Base-by-base conservation (phyloP, 2,888 invertebrate genomes). In the Patella ulyssiponensis region DNA sequence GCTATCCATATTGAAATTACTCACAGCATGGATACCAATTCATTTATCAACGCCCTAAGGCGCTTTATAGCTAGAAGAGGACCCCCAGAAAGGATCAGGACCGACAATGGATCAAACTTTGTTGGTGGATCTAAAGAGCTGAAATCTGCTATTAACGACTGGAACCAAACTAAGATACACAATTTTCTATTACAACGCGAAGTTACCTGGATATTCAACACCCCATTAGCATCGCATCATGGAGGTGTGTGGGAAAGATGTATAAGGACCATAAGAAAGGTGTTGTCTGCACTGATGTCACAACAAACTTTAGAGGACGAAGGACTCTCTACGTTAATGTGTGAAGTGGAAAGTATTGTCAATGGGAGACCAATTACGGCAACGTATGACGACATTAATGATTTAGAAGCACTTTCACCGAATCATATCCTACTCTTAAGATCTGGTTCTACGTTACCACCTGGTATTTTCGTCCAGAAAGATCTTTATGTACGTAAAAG, bases 181-280 rank as follows among this genome's bases (percentile, higher is more conserved):
- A 44, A 72, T 51, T 75, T 64, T 54, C 75, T 80, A 7, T 17
- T 33, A 14, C 23, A 77, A 58, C 20, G 72, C 15, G 56, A 73
- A 1, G 73, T 76, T 15, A 33, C 33, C 14, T 81, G 81, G 83
- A 73, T 69, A 2, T 80, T 83, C 58, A 83, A 83, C 58, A 76
- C 81, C n/a, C 83, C 83, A 44, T 72, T 71, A 71, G 78, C 81
- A 15, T 81, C 81, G 44, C 80, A 83, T 69, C 74, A 73, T 64
- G 82, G 81, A 20, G 81, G 81, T 7, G 75, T 76, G 14, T 81
- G 81, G 83, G 77, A 80, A 58, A 76, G 77, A 71, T 56, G 56
- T 23, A 72, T 72, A n/a, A 51, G 52, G 53, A 72, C 72, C 14
- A 33, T 73, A 17, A 9, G 73, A 27, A 73, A 73, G 20, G 23